Conservation (phyloP, 2,113 vertebrate species). For the Clarias macrocephalus region DNA sequence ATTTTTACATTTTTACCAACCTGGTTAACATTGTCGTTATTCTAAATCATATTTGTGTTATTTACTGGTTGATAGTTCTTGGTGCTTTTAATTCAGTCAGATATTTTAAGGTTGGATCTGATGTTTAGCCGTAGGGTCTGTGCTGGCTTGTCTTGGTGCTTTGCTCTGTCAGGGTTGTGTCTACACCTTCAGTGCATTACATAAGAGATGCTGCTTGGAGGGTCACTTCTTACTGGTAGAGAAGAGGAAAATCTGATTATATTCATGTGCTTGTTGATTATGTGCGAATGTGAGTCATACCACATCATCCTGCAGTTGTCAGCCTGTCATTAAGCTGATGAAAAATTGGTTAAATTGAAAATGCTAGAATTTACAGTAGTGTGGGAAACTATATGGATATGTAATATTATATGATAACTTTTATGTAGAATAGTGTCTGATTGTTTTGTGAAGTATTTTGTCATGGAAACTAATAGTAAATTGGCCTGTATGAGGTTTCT, state of each 20-base stretch:
- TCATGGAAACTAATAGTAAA: not conserved
- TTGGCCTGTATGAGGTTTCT: not conserved
- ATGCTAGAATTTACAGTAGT: not conserved
- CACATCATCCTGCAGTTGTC: not conserved
- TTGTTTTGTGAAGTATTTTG: not conserved
- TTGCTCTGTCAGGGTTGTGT: slow-evolving; percentile 31
- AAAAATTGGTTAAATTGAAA: slow-evolving; percentile 1
- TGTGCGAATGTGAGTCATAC: not conserved
- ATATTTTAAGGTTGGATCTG: slow-evolving; percentile 20
- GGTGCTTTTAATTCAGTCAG: not conserved
- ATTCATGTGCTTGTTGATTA: slow-evolving; percentile 6
- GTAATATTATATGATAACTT: not conserved
- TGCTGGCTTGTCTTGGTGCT: slow-evolving; percentile 29
- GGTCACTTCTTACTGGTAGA: slow-evolving; percentile 46
- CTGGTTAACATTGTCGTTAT: not conserved
- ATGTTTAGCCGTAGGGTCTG: slow-evolving; percentile 31
- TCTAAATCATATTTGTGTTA: not conserved
- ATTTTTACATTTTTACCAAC: not conserved
- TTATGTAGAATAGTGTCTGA: not conserved
- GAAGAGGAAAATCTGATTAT: slow-evolving; percentile 32
- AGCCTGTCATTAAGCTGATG: not conserved
- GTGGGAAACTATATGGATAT: not conserved
- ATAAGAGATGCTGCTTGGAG: slow-evolving; percentile 53
- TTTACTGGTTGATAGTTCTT: not conserved
- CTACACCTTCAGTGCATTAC: slow-evolving; percentile 48